Conservation (phyloP, 23 tunicate species). For the Diplosoma virens region DNA sequence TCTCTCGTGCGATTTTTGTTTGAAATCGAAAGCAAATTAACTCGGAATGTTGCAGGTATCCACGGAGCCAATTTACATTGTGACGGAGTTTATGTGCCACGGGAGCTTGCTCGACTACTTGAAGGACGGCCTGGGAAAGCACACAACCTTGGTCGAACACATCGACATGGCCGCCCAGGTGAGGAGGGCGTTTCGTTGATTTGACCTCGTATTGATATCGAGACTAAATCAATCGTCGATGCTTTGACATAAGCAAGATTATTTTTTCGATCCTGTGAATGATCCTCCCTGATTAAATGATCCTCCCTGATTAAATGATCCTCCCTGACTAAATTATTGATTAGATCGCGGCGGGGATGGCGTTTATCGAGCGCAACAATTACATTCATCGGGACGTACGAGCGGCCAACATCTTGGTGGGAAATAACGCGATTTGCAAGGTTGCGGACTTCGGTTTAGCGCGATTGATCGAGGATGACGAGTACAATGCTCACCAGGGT, state of each 20-base stretch:
- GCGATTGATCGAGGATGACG: constrained; percentile 54
- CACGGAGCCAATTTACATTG: constrained; percentile 74
- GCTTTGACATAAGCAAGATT: too few species aligned
- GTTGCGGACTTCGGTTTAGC: constrained; percentile 74
- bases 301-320: too few species aligned
- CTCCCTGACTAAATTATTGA: background rate
- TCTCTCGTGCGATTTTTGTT: too few species aligned
- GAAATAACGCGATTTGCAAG: constrained; percentile 42
- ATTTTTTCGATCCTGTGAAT: too few species aligned
- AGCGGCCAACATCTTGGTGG: constrained; percentile 66
- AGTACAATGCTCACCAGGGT: constrained; percentile 49
- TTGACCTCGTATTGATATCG: too few species aligned
- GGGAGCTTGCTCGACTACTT: constrained; percentile 73
- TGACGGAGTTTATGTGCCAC: constrained; percentile 80
- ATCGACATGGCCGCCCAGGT: constrained; percentile 79
- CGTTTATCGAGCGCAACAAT: constrained; percentile 53
- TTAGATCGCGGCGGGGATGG: constrained; percentile 62
- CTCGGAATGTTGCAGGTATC: constrained; percentile 60
- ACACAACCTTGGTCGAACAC: constrained; percentile 42
- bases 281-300: too few species aligned
- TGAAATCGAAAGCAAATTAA: too few species aligned
- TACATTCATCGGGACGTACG: constrained; percentile 68
- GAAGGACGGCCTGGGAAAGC: constrained; percentile 55
- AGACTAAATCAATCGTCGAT: too few species aligned
- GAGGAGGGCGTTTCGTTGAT: too few species aligned